Evolutionary conservation across 2,113 vertebrate species (phyloP), one percentile per base, ranked within the genome.

Genomic region (Condylura cristata): DNA sequence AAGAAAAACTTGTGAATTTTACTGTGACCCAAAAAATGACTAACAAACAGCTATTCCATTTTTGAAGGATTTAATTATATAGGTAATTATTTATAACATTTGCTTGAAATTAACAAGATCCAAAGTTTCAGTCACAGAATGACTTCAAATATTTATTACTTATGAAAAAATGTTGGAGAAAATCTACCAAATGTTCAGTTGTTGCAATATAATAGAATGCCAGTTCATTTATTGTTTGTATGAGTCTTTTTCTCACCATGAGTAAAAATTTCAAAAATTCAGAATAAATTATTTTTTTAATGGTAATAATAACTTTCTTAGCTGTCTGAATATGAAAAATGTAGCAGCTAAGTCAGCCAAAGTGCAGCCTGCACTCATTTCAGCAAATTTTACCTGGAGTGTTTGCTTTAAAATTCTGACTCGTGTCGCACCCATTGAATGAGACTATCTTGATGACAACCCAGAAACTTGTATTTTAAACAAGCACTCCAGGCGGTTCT

Each of bases 261-360:
- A 91, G 85, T 80, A 75, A 32, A 68, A 89, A 22, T 89, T 93
- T 85, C 8, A 18, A 61, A 91, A 89, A 30, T 86, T 93, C 16
- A 72, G 41, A 79, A 41, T 53, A 60, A 53, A 30, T 5, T 17
- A 8, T 22, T 41, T 78, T 75, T 91, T 51, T 24, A 2, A 85
- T 41, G 58, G 63, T 53, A 28, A 20, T 68, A 48, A 53, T 34
- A 66, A 56, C 72, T 53, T 30, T 61, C 28, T 79, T 65, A 20
- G 9, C 37, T 46, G 87, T 74, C 68, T 68, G 48, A 30, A 56
- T 84, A 63, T 34, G 10, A 70, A 96, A 32, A 28, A n/a, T 32
- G 51, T 28, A 76, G 16, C 61, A 28, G 8, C 58, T 86, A 89
- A 75, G 28, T 78, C 14, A 10, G 28, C 26, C 39, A 86, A 66